phyloP scores from a whole-genome alignment of 1,140 invertebrate genomes.

The Augochlora pura region DNA sequence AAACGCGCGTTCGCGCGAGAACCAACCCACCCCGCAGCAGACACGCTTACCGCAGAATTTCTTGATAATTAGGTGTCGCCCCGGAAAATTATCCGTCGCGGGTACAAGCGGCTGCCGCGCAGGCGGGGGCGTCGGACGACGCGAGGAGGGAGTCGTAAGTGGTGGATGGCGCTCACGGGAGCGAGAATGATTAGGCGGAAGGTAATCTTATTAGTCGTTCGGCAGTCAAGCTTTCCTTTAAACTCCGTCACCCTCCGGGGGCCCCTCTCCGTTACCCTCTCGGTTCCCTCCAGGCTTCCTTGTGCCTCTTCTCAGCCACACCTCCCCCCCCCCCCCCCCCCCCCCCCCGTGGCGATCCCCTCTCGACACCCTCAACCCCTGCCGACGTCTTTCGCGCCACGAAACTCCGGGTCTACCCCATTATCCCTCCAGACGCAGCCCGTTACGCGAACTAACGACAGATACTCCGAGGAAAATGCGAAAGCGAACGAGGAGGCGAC shows the following conservation, averaged over 20 bases:
- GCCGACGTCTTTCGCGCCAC: background rate
- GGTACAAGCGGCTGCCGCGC: slow-evolving; percentile 9
- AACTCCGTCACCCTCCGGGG: slow-evolving; percentile 14
- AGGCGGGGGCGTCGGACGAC: background rate
- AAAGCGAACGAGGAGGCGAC: background rate
- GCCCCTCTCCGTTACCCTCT: background rate
- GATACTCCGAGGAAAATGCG: slow-evolving; percentile 17
- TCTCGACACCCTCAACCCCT: too few species aligned
- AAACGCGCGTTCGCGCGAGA: slow-evolving; percentile 15
- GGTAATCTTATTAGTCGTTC: slow-evolving; percentile 61
- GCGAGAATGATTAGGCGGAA: slow-evolving; percentile 58
- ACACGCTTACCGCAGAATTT: slow-evolving; percentile 61
- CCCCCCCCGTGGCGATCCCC: background rate
- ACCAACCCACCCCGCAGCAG: slow-evolving; percentile 3
- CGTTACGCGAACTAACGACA: slow-evolving; percentile 25
- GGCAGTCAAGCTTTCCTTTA: slow-evolving; percentile 57
- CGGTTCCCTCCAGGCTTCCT: too few species aligned
- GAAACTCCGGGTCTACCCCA: background rate
- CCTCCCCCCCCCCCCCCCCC: too few species aligned
- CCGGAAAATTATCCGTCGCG: slow-evolving; percentile 61
- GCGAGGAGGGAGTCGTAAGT: slow-evolving; percentile 4
- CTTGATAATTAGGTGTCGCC: slow-evolving; percentile 71
- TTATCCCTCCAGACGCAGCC: slow-evolving; percentile 15
- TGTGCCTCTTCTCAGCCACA: too few species aligned
- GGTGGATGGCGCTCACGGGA: slow-evolving; percentile 42